These are phyloP conservation scores for Drosophila tripunctata DNA, from an alignment of 2,888 invertebrate species.

Conservation along the genomic window DNA sequence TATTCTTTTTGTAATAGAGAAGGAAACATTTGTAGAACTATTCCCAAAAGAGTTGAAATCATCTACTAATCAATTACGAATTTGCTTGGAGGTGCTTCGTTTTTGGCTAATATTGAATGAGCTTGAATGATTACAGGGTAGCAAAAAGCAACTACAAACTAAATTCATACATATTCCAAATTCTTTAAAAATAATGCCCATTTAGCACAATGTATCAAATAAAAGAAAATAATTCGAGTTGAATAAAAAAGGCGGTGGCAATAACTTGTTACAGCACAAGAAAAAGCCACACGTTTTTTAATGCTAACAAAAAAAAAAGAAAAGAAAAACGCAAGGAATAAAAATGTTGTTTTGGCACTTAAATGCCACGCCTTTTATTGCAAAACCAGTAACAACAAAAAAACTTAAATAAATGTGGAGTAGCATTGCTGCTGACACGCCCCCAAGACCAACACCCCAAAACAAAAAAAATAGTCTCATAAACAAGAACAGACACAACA, in stretches of 20 bases:
- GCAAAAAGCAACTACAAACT: too few species aligned
- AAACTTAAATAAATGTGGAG: conserved; percentile 26
- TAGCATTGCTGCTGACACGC: conserved; percentile 29
- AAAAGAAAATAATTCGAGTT: not conserved
- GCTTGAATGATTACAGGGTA: not conserved
- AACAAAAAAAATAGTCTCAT: conserved; percentile 10
- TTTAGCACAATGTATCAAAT: not conserved
- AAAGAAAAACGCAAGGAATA: not conserved
- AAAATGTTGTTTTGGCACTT: conserved; percentile 32
- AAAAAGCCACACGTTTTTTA: conserved; percentile 7
- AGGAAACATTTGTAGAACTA: too few species aligned
- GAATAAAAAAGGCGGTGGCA: not conserved
- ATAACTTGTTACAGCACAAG: conserved; percentile 31
- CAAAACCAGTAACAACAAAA: conserved; percentile 5
- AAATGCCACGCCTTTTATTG: conserved; percentile 54
- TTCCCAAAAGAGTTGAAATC: too few species aligned
- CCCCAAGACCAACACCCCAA: conserved; percentile 9
- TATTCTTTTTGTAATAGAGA: not conserved
- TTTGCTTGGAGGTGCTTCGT: too few species aligned
- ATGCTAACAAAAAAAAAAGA: conserved; percentile 1
- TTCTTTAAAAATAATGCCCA: not conserved
- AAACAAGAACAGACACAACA: conserved; percentile 39
- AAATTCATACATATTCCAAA: not conserved
- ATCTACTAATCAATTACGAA: too few species aligned
- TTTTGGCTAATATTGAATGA: too few species aligned